Percentiles rank a stretch among this genome's conserved stretches.
phyloP scores from a whole-genome alignment of 2,113 vertebrate species.

The Halichoerus grypus region DNA sequence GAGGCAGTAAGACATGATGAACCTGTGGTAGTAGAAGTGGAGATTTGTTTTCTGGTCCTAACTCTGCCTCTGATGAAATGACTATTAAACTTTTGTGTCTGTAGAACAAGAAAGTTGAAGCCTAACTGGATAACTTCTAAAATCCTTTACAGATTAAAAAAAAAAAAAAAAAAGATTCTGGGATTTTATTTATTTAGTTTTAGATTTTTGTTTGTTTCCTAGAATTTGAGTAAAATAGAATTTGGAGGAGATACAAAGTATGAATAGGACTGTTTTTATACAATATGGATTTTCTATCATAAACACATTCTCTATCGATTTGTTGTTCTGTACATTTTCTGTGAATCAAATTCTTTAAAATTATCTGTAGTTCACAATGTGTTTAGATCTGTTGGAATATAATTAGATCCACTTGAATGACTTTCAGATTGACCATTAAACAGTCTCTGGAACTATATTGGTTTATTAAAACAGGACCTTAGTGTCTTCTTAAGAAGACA shows the following conservation, averaged over 20 bases:
- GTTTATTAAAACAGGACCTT: constrained; percentile 39
- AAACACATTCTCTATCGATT: constrained; percentile 24
- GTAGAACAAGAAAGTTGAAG: neutral
- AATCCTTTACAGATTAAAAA: neutral
- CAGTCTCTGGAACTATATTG: neutral
- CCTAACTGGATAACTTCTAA: neutral
- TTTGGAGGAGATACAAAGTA: constrained; percentile 16
- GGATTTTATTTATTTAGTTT: constrained; percentile 12
- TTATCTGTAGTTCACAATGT: constrained; percentile 32
- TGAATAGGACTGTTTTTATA: constrained; percentile 49
- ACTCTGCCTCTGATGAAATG: neutral
- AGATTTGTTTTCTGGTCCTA: neutral
- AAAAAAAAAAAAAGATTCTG: neutral
- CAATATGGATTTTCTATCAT: neutral
- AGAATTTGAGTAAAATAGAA: constrained; percentile 58
- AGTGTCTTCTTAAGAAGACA: constrained; percentile 35
- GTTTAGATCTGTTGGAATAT: constrained; percentile 33
- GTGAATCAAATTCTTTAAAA: constrained; percentile 49
- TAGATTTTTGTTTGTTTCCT: neutral
- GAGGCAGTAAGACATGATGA: neutral
- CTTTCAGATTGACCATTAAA: constrained; percentile 35
- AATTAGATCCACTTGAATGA: constrained; percentile 44
- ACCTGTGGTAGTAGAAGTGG: neutral
- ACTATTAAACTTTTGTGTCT: neutral
- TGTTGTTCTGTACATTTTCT: constrained; percentile 38